phyloP scores from a whole-genome alignment of 2,888 invertebrate species.

The Phragmatobia fuliginosa region DNA sequence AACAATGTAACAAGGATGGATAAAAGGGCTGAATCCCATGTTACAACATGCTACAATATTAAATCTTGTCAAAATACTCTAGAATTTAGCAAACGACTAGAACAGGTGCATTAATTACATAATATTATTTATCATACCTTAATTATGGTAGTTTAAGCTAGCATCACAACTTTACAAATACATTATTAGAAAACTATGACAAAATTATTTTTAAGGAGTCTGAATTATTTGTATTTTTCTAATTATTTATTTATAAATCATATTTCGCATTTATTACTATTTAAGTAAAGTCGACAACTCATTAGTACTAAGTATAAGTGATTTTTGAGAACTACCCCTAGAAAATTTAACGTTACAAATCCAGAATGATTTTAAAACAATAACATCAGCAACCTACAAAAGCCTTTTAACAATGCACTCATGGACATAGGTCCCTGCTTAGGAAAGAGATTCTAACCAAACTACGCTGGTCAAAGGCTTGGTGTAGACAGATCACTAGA shows the following conservation, averaged over 20 bases:
- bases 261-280: background rate
- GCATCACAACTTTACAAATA: background rate
- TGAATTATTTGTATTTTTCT: background rate
- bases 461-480: too few species aligned
- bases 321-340: background rate
- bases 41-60: slow-evolving; percentile 8
- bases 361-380: background rate
- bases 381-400: background rate
- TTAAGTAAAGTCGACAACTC: background rate
- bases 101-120: slow-evolving; percentile 43
- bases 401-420: too few species aligned
- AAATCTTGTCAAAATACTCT: slow-evolving; percentile 9
- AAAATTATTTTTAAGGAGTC: background rate
- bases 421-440: too few species aligned
- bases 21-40: slow-evolving; percentile 15
- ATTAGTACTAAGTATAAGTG: background rate
- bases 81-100: slow-evolving; percentile 12
- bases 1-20: slow-evolving; percentile 25
- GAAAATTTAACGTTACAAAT: background rate
- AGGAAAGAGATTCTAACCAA: too few species aligned
- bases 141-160: background rate
- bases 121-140: slow-evolving; percentile 32
- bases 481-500: too few species aligned
- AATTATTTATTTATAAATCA: background rate
- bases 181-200: background rate